Evolutionary conservation across 2,888 invertebrate genomes (phyloP).

Genomic region (Hypomecis atomaria): DNA sequence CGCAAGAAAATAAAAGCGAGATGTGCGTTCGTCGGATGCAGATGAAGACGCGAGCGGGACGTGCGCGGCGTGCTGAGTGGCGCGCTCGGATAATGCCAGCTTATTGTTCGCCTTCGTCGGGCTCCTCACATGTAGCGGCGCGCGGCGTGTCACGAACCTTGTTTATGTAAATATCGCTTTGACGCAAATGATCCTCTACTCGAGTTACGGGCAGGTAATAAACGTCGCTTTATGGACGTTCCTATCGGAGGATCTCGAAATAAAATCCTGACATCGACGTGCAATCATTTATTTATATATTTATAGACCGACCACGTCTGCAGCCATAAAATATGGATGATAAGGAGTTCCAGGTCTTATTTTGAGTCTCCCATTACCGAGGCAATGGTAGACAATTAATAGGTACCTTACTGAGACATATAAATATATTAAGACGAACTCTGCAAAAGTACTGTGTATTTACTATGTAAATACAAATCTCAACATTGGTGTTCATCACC

Average conservation of each 20-base stretch:
- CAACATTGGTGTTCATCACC: too few species aligned
- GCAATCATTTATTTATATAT: constrained; percentile 31
- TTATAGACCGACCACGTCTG: constrained; percentile 18
- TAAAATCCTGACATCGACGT: constrained; percentile 37
- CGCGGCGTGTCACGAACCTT: constrained; percentile 54
- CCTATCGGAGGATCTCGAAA: constrained; percentile 36
- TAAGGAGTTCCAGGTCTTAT: constrained; percentile 11
- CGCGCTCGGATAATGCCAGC: constrained; percentile 51
- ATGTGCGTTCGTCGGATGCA: constrained; percentile 49
- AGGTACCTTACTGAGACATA: neutral
- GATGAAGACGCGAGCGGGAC: constrained; percentile 57
- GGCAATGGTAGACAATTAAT: neutral
- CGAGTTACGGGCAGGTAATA: constrained; percentile 47
- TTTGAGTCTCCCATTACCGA: constrained; percentile 5
- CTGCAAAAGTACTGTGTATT: too few species aligned
- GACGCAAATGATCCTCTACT: constrained; percentile 56
- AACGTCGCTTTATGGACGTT: constrained; percentile 39
- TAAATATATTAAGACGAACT: neutral
- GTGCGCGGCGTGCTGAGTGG: constrained; percentile 53
- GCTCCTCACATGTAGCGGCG: constrained; percentile 47
- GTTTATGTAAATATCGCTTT: constrained; percentile 59
- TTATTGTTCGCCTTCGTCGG: constrained; percentile 50
- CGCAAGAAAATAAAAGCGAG: constrained; percentile 48
- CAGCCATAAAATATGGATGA: constrained; percentile 17
- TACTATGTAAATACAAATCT: too few species aligned